Evolutionary conservation across 2,797 vertebrate species (phyloP), one percentile per base, ranked within the genome.

Genomic region (Oceanodroma leucorhoa): DNA sequence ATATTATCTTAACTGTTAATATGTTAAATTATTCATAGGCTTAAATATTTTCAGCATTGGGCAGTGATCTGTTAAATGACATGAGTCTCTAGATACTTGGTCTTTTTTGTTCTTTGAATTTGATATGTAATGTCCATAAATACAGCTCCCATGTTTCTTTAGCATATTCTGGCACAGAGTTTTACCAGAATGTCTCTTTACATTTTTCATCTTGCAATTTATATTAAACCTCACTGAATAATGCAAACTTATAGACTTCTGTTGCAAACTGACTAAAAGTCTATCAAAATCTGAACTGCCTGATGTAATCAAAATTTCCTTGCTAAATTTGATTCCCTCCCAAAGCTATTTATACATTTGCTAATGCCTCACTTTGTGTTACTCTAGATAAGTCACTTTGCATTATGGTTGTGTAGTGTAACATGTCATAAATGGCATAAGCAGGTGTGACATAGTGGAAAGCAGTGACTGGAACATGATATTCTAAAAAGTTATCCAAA

Each of bases 301-400:
- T 76, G 54, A 86, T 87, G 87, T 34, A 94, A 93, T 94, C 43
- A 94, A 71, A 88, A 66, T 86, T 83, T 93, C 51, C 54, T 76
- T 82, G 83, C 77, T 95, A 90, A 91, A 88, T 76, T 54, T 83
- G 51, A 46, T 72, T 84, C 58, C 43, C 6, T 95, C 77, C 62
- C 66, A 90, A 76, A 91, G 51, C 66, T 93, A 79, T 92, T 80
- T 93, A 76, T 92, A 81, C 43, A 5, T 93, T 64, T 95, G 54
- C 53, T 96, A 96, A 94, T 96, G 91, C 73, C 62, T 94, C 83
- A 88, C 80, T 94, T 97, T 91, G 36, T 90, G 91, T 79, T 88
- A 93, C 92, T 79, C 85, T 76, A 81, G 83, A 53, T 88, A 90
- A 95, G 83, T 94, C 95, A 87, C 73, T 95, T 64, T 88, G 62